Base-by-base conservation (phyloP, 35 echinoderm and acorn worm species). In the Lytechinus variegatus region DNA sequence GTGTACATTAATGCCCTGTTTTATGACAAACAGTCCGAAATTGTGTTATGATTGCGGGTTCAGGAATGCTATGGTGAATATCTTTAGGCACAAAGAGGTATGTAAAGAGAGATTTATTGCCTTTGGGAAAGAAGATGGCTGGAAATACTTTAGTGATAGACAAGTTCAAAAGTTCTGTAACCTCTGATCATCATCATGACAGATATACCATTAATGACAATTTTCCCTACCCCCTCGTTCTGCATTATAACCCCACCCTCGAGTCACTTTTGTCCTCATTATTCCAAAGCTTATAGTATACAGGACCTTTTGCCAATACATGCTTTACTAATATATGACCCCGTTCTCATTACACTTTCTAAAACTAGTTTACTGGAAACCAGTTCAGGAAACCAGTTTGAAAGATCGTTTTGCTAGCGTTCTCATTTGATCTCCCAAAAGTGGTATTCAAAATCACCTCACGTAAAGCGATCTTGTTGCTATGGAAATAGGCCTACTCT, bases 81-180 rank as follows among this genome's bases (percentile, higher is more conserved):
- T 79, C n/a, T 79, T 24, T 79, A 44, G 33, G 66, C 66, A 79
- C 66, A 79, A 79, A 79, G 66, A 79, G n/a, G 66, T 79, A 79
- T 79, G 66, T 79, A 79, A 79, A 79, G 66, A 79, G 66, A 79
- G 66, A 79, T 79, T 79, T 79, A 79, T 79, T 79, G 66, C 66
- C 66, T 24, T 1, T 79, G 66, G 66, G 66, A 79, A 79, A n/a
- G 66, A 79, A 79, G 66, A 79, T 79, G 66, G 66, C 16, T 79
- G 66, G 66, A 79, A 79, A 79, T 79, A 79, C 66, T 24, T 79
- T n/a, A 79, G 66, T 16, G 19, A 79, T 6, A n/a, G 66, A 79
- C 66, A 79, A 79, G 66, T 79, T 79, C 66, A 79, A 79, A 79
- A 79, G 66, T 79, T 79, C 19, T 79, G 66, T 79, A 24, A 79